A percentile compares a stretch with the other conserved stretches of the same genome.
Evolutionary conservation across 2,888 invertebrate species (phyloP).

Genomic region (Scaptodrosophila latifasciaeformis): DNA sequence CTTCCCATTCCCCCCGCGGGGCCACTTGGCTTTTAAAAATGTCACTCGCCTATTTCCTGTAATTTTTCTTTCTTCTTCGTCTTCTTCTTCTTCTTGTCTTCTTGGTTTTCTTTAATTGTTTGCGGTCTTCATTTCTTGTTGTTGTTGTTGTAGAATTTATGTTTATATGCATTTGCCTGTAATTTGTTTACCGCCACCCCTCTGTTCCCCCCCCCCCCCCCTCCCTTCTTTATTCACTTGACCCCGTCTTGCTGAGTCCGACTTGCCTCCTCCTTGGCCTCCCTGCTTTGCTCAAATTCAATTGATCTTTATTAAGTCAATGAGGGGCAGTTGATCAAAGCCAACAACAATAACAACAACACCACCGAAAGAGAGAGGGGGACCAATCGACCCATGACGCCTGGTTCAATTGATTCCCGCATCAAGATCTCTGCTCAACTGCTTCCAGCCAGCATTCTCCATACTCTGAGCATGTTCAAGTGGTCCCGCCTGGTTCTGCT

Average conservation of each 20-base stretch:
- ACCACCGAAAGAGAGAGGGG: no score
- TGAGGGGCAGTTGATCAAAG: conserved; percentile 19
- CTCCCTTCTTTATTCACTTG: conserved; percentile 50
- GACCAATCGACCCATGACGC: no score
- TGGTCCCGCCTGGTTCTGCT: conserved; percentile 51
- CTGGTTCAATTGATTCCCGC: conserved; percentile 16
- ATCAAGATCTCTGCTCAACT: no score
- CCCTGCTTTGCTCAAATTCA: conserved; percentile 64
- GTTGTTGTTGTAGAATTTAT: conserved; percentile 46
- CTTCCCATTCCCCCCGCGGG: no score
- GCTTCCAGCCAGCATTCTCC: no score
- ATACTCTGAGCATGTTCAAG: no score
- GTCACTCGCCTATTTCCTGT: conserved; percentile 6
- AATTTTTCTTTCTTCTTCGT: conserved; percentile 18
- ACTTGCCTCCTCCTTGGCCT: conserved; percentile 5
- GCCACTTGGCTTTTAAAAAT: no score
- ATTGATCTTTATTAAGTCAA: conserved; percentile 63
- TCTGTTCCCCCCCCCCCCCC: no score
- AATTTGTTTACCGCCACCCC: conserved; percentile 51
- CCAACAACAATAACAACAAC: no score
- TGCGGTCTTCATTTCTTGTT: conserved; percentile 17
- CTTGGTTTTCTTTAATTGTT: conserved; percentile 44
- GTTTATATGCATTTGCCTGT: conserved; percentile 53
- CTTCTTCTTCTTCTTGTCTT: conserved; percentile 34
- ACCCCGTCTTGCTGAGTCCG: conserved; percentile 23